Evolutionary conservation across 64 coral and sea anemone species (phyloP).

Genomic region (Pocillopora verrucosa): DNA sequence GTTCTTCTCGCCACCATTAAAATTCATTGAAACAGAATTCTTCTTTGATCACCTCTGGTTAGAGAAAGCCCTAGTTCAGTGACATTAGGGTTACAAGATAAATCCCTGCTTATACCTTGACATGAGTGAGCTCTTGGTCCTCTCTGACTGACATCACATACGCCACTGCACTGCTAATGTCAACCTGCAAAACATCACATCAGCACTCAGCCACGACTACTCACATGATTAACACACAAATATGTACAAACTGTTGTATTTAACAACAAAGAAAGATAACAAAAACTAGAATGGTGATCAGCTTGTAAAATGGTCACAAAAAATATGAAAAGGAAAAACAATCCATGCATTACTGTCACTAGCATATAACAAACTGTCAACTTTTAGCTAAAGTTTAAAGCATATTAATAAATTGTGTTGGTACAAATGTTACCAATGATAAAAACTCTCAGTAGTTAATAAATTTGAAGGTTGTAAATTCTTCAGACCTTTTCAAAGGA

Average conservation of each 20-base stretch:
- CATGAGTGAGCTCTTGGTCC: slow-evolving; percentile 79
- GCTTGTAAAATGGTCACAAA: too few relatives aligned
- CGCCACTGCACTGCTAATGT: slow-evolving; percentile 83
- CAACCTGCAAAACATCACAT: slow-evolving; percentile 43
- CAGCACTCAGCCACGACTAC: neutral
- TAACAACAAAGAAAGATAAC: too few relatives aligned
- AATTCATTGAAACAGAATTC: too few relatives aligned
- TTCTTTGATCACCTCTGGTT: too few relatives aligned
- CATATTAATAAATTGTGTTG: too few relatives aligned
- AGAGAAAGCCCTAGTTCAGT: too few relatives aligned
- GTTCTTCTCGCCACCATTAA: too few relatives aligned
- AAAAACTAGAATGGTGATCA: too few relatives aligned
- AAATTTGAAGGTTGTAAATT: neutral
- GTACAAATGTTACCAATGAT: neutral
- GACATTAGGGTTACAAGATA: too few relatives aligned
- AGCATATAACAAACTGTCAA: too few relatives aligned
- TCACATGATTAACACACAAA: neutral
- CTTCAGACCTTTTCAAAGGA: slow-evolving; percentile 87
- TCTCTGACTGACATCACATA: slow-evolving; percentile 95
- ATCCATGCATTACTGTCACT: too few relatives aligned
- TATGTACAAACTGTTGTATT: neutral
- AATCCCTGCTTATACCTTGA: slow-evolving; percentile 55
- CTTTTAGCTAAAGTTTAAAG: neutral
- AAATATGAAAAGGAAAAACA: too few relatives aligned
- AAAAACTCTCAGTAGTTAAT: neutral